Percentiles rank a stretch among this genome's conserved stretches.
Conservation (phyloP, 2,113 vertebrate species). For the Toxostoma redivivum region DNA sequence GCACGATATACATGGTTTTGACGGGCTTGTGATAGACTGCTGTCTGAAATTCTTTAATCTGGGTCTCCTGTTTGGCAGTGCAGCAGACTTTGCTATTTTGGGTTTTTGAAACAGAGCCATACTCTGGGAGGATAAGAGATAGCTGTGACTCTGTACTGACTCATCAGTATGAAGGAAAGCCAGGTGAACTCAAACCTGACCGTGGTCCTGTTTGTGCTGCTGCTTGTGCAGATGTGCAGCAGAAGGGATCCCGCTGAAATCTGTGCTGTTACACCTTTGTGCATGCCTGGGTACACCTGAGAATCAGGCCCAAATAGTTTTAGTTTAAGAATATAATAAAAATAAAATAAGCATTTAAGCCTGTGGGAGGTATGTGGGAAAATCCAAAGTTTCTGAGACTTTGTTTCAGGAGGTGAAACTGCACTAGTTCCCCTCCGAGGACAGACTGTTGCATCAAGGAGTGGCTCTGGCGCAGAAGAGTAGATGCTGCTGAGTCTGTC, state of each 20-base stretch:
- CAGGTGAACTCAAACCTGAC: not conserved
- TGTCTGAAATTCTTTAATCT: constrained; percentile 70
- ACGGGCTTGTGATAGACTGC: constrained; percentile 69
- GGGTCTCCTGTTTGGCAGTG: constrained; percentile 66
- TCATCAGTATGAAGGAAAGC: constrained; percentile 44
- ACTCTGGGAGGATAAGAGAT: constrained; percentile 23
- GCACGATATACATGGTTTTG: constrained; percentile 62
- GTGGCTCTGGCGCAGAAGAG: not conserved
- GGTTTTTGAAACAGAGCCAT: constrained; percentile 63
- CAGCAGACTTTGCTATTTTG: constrained; percentile 67
- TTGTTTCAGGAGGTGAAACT: not conserved
- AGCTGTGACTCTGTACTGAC: constrained; percentile 45
- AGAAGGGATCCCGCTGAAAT: not conserved
- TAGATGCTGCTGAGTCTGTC: not conserved
- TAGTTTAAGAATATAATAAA: not conserved
- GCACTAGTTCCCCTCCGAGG: not conserved
- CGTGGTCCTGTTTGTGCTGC: not conserved
- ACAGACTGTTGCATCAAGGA: not conserved
- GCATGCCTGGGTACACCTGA: not conserved
- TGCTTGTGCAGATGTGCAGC: not conserved
- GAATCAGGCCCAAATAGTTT: not conserved
- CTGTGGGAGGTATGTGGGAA: not conserved
- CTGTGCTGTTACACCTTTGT: fast-evolving
- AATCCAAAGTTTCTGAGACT: not conserved
- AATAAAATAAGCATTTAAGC: not conserved